Evolutionary conservation across 2,888 invertebrate species (phyloP), one percentile per base, ranked within the genome.

Genomic region (Aplocera efformata): DNA sequence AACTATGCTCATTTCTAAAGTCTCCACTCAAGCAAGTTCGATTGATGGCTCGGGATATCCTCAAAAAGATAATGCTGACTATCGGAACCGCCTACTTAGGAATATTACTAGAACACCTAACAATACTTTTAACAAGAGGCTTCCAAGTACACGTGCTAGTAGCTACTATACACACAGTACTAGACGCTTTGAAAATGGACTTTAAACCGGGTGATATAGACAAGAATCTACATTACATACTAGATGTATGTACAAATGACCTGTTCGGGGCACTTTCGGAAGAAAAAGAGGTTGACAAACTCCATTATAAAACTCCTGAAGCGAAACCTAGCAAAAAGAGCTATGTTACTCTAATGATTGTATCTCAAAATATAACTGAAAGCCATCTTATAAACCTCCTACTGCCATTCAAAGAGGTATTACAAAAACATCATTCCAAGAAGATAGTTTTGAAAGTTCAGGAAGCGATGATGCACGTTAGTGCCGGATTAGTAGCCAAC

Each of bases 141-240:
- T 99, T 95, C 71, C 98, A 98, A 89, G 92, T 96, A 1, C 98
- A 99, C 64, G 98, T 99, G 0, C 83, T 99, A 35, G 94, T 95
- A 1, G 97, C 93, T 46, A 97, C 98, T 0, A 90, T 97, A 10
- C 96, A 98, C 67, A 91, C 94, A 0, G 91, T 99, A 3, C 79
- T 99, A 33, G 91, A 92, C 40, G 91, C 92, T 13, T 72, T 98
- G 37, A 93, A 92, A 64, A 81, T 90, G 0, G 78, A 90, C n/a
- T 91, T 97, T 45, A 90, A 92, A 70, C 88, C 93, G 0, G 92
- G 91, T 0, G 94, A 98, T 63, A 89, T 98, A n/a, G 95, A 97
- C 67, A 75, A 90, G 1, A 94, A 95, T 64, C 79, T 98, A 11
- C 83, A 91, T 34, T 93, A 92, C 46, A 92, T 98, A 33, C 79